Evolutionary conservation across 2,113 vertebrate genomes (phyloP).

Genomic region (Alces alces): DNA sequence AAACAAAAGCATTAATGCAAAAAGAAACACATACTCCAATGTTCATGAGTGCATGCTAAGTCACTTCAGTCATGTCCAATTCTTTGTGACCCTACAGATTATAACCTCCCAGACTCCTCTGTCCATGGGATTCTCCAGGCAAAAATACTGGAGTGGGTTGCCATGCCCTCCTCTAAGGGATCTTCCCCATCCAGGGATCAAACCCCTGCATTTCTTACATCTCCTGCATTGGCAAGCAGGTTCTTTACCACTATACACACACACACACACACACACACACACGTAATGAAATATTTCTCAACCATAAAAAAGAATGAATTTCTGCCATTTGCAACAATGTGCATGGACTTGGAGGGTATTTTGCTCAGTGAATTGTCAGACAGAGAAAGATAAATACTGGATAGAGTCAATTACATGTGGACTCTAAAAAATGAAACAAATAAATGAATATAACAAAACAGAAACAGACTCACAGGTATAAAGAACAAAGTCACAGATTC

Average conservation of each 20-base stretch:
- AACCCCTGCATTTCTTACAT: not conserved
- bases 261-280: not conserved
- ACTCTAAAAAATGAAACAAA: not conserved
- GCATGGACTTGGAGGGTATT: not conserved
- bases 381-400: not conserved
- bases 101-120: not conserved
- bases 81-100: not conserved
- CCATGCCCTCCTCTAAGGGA: not conserved
- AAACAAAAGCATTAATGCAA: not conserved
- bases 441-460: not conserved
- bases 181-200: not conserved
- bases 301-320: not conserved
- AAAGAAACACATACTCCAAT: not conserved
- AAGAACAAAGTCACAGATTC: not conserved
- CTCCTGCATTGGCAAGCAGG: not conserved
- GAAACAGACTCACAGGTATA: not conserved
- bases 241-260: not conserved
- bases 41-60: not conserved
- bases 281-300: not conserved
- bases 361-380: not conserved
- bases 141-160: not conserved
- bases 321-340: not conserved
- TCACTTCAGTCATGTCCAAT: not conserved
- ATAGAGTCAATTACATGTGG: not conserved
- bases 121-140: not conserved